A percentile compares a stretch with the other conserved stretches of the same genome.
Conservation (phyloP, 2,113 vertebrate species). For the Acanthisitta chloris region DNA sequence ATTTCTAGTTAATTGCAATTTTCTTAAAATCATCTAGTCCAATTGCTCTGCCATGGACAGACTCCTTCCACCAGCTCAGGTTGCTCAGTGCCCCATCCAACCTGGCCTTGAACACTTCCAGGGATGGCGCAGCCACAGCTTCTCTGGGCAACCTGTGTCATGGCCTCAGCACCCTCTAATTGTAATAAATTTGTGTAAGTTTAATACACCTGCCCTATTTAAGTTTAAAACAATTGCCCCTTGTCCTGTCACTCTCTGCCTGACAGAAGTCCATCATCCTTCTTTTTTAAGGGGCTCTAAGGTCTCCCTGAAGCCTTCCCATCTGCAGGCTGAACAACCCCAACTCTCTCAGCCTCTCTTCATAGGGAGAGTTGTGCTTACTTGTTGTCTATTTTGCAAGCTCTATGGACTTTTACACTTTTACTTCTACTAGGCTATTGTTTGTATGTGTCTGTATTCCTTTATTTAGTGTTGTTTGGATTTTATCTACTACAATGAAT, state of each 20-base stretch:
- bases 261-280: neutral
- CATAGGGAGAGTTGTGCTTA: neutral
- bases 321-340: neutral
- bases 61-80: neutral
- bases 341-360: neutral
- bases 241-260: too few species aligned
- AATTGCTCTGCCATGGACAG: neutral
- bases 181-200: too few species aligned
- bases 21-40: neutral
- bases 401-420: neutral
- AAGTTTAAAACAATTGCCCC: rapidly evolving
- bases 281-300: neutral
- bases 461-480: neutral
- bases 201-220: neutral
- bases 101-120: neutral
- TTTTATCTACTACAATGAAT: neutral
- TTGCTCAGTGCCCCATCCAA: rapidly evolving
- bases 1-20: neutral
- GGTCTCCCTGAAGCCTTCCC: neutral
- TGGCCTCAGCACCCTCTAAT: neutral
- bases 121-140: rapidly evolving
- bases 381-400: neutral
- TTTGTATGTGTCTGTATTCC: neutral
- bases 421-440: neutral
- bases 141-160: neutral